These are phyloP conservation scores for Tychaedon coryphoeus DNA, from an alignment of 2,113 vertebrate genomes.

Conservation along the genomic window DNA sequence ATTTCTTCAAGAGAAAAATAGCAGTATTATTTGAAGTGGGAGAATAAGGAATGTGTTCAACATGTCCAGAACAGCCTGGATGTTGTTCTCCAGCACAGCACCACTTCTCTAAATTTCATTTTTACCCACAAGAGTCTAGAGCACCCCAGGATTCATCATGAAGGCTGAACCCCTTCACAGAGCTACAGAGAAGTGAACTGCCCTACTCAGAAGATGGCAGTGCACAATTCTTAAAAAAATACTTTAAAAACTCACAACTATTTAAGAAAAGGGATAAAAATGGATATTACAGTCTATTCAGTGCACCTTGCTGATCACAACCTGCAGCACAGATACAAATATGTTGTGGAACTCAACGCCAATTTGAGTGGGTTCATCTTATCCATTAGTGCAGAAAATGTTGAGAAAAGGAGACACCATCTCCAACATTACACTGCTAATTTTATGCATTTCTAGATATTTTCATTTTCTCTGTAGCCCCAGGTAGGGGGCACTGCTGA, in stretches of 20 bases:
- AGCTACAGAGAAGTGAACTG: not conserved
- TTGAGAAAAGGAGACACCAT: not conserved
- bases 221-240: not conserved
- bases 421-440: not conserved
- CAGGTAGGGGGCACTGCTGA: not conserved
- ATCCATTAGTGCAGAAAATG: not conserved
- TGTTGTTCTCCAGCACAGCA: not conserved
- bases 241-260: fast-evolving
- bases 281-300: fast-evolving
- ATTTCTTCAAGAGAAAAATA: not conserved
- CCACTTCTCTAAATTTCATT: not conserved
- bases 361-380: not conserved
- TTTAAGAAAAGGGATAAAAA: not conserved
- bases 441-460: not conserved
- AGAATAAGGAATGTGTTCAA: not conserved
- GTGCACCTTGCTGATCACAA: not conserved
- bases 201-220: not conserved
- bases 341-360: not conserved
- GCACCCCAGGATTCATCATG: not conserved
- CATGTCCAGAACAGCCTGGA: no score
- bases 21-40: not conserved
- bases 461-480: not conserved
- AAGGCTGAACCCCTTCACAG: not conserved
- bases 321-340: fast-evolving
- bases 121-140: not conserved